Base-by-base conservation (phyloP, 2,113 vertebrate genomes). In the Anguilla japonica region DNA sequence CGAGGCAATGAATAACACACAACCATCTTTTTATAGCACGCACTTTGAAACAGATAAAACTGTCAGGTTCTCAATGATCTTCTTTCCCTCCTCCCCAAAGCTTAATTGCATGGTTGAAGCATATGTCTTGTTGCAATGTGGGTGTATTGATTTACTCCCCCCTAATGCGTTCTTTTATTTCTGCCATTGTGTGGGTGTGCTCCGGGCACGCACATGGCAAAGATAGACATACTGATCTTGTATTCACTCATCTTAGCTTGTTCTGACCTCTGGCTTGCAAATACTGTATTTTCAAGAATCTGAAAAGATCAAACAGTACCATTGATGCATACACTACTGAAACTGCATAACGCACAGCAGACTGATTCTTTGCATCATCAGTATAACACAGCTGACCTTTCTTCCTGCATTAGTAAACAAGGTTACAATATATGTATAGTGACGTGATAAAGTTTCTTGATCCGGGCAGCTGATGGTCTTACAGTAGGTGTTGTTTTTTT, bases 41-140 rank as follows among this genome's bases (percentile, higher is more conserved):
- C 13, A 20, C 57, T 60, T 60, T 60, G 18, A 60, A 67, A 26
- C 18, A 67, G 60, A 60, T 60, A 14, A 60, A 60, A 20, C 60
- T 26, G 4, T 26, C 20, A 8, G 50, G 50, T 53, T 53, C 11
- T 53, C 50, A 14, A 53, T 14, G 8, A 9, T 14, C n/a, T 75
- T 11, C 2, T 34, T 75, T 34, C 9, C 16, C 5, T 75, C 71
- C 26, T 67, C 71, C 71, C 16, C 71, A 75, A 75, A 34, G 26
- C 71, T 75, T 75, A 75, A 75, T 75, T 75, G 71, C n/a, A 75
- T 13, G n/a, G 71, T 34, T 75, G 71, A 75, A 75, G 9, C 71
- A 4, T 5, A 34, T n/a, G 34, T 75, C n/a, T 75, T 75, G 71
- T 75, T n/a, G n/a, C n/a, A 13, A 75, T 75, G 20, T 34, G n/a